Percentiles rank a stretch among this genome's conserved stretches.
Evolutionary conservation across 1,140 invertebrate species (phyloP).

Genomic region (Steinernema khuongi): DNA sequence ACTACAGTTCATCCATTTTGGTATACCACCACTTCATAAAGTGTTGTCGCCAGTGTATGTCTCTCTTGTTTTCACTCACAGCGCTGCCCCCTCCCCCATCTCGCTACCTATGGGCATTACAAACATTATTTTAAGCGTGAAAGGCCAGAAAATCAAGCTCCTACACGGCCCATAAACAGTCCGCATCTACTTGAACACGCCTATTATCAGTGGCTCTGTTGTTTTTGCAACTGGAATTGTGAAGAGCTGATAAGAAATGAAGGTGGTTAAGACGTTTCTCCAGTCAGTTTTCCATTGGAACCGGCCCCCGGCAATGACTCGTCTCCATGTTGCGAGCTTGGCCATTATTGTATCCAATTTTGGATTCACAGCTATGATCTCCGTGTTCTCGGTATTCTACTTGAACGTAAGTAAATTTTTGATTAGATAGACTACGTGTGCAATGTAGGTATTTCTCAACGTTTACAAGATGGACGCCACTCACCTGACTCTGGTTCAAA

Average conservation of each 20-base stretch:
- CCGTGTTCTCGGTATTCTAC: background rate
- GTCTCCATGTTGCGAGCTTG: background rate
- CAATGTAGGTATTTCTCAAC: slow-evolving; percentile 58
- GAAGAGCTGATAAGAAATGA: background rate
- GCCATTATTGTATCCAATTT: background rate
- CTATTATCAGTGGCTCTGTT: background rate
- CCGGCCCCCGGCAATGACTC: background rate
- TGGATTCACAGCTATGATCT: background rate
- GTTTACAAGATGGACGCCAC: slow-evolving; percentile 55
- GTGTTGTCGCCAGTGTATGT: no score
- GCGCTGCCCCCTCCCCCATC: no score
- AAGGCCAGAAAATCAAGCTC: no score
- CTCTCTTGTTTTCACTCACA: no score
- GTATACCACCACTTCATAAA: no score
- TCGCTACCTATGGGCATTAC: no score
- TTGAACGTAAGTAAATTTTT: background rate
- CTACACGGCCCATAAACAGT: no score
- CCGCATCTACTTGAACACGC: no score
- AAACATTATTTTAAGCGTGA: no score
- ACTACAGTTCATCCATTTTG: no score
- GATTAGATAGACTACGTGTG: background rate
- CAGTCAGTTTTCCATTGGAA: background rate
- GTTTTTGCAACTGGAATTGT: slow-evolving; percentile 4
- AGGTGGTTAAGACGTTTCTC: background rate
- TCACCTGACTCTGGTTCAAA: slow-evolving; percentile 59